These are phyloP conservation scores for Corydoras sp. DNA, from an alignment of 2,113 vertebrate species.

Conservation along the genomic window DNA sequence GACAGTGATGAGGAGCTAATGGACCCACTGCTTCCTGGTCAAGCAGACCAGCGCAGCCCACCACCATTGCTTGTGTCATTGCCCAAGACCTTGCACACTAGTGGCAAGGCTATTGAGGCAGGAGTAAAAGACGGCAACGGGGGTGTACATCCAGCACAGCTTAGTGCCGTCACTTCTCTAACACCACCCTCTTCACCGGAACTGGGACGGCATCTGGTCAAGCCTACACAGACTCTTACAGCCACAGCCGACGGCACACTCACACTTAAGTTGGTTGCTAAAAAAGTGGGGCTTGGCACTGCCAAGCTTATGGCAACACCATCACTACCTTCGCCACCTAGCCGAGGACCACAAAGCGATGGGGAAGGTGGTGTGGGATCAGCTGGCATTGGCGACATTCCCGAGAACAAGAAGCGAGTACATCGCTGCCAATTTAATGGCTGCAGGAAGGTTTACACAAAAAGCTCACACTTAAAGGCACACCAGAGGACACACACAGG, in stretches of 20 bases:
- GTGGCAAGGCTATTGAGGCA: slow-evolving; percentile 57
- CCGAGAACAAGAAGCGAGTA: slow-evolving; percentile 97
- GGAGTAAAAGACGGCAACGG: slow-evolving; percentile 37
- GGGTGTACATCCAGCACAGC: slow-evolving; percentile 87
- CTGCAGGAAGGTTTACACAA: slow-evolving; percentile 99
- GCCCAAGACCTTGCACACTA: slow-evolving; percentile 71
- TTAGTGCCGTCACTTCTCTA: slow-evolving; percentile 95
- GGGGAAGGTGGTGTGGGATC: slow-evolving; percentile 76
- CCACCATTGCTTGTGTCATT: slow-evolving; percentile 69
- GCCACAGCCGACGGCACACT: slow-evolving; percentile 83
- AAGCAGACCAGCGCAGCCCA: slow-evolving; percentile 70
- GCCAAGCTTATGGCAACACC: slow-evolving; percentile 78
- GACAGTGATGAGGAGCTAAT: slow-evolving; percentile 79
- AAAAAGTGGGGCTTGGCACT: slow-evolving; percentile 83
- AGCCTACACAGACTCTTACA: slow-evolving; percentile 85
- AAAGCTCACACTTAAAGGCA: slow-evolving; percentile 98
- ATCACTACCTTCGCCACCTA: slow-evolving; percentile 60
- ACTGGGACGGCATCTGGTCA: slow-evolving; percentile 89
- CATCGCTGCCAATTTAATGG: slow-evolving; percentile 98
- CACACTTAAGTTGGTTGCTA: slow-evolving; percentile 88
- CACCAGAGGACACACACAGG: slow-evolving; percentile 99
- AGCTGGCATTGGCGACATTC: slow-evolving; percentile 77
- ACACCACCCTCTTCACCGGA: slow-evolving; percentile 95
- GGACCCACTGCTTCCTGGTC: slow-evolving; percentile 77
- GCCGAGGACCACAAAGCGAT: slow-evolving; percentile 51